phyloP scores from a whole-genome alignment of 2,888 invertebrate species.

The Lydus trimaculatus region DNA sequence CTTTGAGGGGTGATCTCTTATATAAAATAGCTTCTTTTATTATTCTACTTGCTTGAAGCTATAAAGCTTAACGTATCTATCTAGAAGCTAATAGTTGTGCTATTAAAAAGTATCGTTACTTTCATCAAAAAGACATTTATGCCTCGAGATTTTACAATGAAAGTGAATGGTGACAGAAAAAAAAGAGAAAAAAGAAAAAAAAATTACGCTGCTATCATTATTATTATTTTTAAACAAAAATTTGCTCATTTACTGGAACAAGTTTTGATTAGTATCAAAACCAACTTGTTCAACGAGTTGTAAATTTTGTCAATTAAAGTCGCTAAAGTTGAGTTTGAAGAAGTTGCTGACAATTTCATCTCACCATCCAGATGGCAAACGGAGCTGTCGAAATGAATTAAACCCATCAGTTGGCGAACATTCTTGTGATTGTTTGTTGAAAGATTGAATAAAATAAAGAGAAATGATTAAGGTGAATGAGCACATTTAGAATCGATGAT shows the following conservation, averaged over 20 bases:
- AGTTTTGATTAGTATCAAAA: slow-evolving; percentile 5
- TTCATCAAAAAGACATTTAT: not conserved
- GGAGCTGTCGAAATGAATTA: not conserved
- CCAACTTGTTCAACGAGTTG: not conserved
- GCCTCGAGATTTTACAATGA: not conserved
- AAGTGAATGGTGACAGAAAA: not conserved
- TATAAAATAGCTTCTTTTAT: slow-evolving; percentile 8
- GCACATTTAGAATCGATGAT: slow-evolving; percentile 4
- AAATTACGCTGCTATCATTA: too few relatives aligned
- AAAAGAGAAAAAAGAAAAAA: too few relatives aligned
- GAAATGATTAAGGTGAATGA: not conserved
- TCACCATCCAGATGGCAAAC: not conserved
- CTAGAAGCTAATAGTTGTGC: slow-evolving; percentile 7
- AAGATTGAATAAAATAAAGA: not conserved
- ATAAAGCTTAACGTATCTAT: slow-evolving; percentile 9
- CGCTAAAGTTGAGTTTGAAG: slow-evolving; percentile 5
- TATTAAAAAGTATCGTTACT: not conserved
- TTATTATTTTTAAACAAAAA: not conserved
- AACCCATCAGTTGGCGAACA: slow-evolving; percentile 11
- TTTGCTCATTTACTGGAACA: not conserved
- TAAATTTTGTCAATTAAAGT: slow-evolving; percentile 7
- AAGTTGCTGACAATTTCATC: slow-evolving; percentile 10
- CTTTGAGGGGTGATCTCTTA: not conserved
- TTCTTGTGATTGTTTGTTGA: slow-evolving; percentile 7
- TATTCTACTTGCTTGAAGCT: slow-evolving; percentile 5